Conservation (phyloP, 1,140 invertebrate genomes). For the Drosophila saltans region DNA sequence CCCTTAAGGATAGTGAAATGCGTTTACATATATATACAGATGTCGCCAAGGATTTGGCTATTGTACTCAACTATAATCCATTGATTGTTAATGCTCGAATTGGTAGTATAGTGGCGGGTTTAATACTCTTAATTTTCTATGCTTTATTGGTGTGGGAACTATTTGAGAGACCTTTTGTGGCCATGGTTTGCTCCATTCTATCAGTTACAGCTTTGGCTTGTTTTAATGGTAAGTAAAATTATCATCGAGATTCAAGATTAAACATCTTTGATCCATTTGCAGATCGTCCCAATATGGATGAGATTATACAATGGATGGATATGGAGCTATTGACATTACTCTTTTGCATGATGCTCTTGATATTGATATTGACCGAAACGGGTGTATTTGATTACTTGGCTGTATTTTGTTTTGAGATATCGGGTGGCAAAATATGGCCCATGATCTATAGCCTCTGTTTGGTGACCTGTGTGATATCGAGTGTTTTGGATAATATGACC, state of each 20-base stretch:
- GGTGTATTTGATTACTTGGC: slow-evolving; percentile 92
- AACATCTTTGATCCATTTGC: accelerated
- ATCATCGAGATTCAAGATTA: not conserved
- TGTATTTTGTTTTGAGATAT: slow-evolving; percentile 88
- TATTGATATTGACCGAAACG: slow-evolving; percentile 90
- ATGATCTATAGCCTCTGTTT: slow-evolving; percentile 89
- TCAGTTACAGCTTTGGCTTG: slow-evolving; percentile 88
- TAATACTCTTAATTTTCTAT: slow-evolving; percentile 88
- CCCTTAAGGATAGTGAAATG: slow-evolving; percentile 31
- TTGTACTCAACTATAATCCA: slow-evolving; percentile 84
- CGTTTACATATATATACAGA: slow-evolving; percentile 67
- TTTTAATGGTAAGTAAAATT: slow-evolving; percentile 83
- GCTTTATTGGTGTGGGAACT: slow-evolving; percentile 91
- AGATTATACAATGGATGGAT: slow-evolving; percentile 91
- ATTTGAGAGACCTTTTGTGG: slow-evolving; percentile 89
- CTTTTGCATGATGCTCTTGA: slow-evolving; percentile 94
- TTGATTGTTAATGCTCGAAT: slow-evolving; percentile 85
- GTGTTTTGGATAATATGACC: slow-evolving; percentile 92
- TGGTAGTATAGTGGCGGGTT: slow-evolving; percentile 87
- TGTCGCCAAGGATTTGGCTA: slow-evolving; percentile 57
- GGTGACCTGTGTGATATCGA: slow-evolving; percentile 89
- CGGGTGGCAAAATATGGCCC: slow-evolving; percentile 89
- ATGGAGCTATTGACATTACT: slow-evolving; percentile 90
- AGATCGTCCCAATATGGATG: slow-evolving; percentile 88
- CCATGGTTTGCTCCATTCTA: slow-evolving; percentile 89